Base-by-base conservation (phyloP, 2,888 invertebrate species). In the Temnothorax rugatulus region DNA sequence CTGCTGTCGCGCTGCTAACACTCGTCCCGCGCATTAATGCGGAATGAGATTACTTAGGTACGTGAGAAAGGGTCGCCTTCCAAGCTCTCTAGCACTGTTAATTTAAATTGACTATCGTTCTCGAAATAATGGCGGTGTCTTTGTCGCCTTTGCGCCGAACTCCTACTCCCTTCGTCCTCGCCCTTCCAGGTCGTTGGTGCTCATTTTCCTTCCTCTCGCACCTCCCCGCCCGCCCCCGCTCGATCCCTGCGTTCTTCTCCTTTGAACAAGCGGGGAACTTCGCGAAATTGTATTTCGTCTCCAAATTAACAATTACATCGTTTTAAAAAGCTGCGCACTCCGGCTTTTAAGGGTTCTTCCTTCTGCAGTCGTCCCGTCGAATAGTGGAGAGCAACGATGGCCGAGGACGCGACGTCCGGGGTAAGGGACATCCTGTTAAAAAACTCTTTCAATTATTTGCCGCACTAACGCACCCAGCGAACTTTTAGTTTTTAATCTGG, bases 51-150 rank as follows among this genome's bases (percentile, higher is more conserved):
- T 90, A 89, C 90, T 90, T 90, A 86, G 88, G 86, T 86, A 91
- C 91, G 86, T 89, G 84, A 86, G 77, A 59, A 86, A 87, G 87
- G 86, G 83, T 87, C 86, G 86, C 84, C 90, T 86, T 86, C 84
- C 84, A 77, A 83, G 86, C 86, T 89, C 47, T 81, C 88, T 75
- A 73, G 86, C 85, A 87, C 86, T 88, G 89, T 90, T 91, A 91
- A 91, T 89, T 91, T 89, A 90, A 92, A 92, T 92, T 91, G 92
- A 92, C 91, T 92, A 91, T 92, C 91, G 87, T 90, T 92, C 90
- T 89, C 88, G 88, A 91, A 91, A 90, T 91, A 91, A 91, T 90
- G 87, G 89, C 88, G 74, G 84, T 83, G 88, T 90, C 90, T 90
- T 89, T 85, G 88, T 88, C 89, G 87, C 87, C 84, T 90, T 91